Percentiles rank a stretch among this genome's conserved stretches.
These are phyloP conservation scores for Prinia subflava DNA, from an alignment of 2,113 vertebrate genomes.

Conservation along the genomic window DNA sequence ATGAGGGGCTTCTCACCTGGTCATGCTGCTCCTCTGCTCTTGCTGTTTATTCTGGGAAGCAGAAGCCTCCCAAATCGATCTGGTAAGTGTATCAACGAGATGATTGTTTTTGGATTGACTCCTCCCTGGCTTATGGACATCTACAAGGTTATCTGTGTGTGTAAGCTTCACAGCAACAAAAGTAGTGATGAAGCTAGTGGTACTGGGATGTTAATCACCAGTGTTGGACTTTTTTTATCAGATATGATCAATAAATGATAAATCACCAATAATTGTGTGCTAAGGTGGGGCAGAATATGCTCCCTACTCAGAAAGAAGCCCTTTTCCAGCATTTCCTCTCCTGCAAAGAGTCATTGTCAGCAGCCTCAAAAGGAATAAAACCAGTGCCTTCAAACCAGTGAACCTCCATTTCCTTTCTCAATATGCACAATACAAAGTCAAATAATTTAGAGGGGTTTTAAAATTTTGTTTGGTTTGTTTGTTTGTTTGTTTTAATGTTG, in stretches of 20 bases:
- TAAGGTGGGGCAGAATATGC: neutral
- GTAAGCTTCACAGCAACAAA: neutral
- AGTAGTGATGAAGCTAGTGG: neutral
- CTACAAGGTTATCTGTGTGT: accelerated
- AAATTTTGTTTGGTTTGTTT: too few relatives aligned
- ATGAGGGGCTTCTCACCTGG: neutral
- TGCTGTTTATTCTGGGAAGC: neutral
- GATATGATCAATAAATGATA: neutral
- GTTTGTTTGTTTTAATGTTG: neutral
- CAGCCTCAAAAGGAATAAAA: neutral
- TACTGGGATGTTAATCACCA: neutral
- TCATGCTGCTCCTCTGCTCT: neutral
- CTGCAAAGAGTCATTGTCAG: neutral
- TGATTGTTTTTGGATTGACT: neutral
- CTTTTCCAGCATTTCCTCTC: neutral
- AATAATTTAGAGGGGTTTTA: neutral
- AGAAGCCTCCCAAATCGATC: neutral
- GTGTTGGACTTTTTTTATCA: neutral
- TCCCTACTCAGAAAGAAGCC: neutral
- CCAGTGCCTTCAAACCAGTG: neutral
- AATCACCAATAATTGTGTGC: neutral
- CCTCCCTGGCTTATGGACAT: neutral
- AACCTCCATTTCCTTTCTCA: neutral
- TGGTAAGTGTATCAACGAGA: neutral
- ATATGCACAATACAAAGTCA: neutral